Conservation (phyloP, 1,140 invertebrate species). For the Brachionus manjavacas region DNA sequence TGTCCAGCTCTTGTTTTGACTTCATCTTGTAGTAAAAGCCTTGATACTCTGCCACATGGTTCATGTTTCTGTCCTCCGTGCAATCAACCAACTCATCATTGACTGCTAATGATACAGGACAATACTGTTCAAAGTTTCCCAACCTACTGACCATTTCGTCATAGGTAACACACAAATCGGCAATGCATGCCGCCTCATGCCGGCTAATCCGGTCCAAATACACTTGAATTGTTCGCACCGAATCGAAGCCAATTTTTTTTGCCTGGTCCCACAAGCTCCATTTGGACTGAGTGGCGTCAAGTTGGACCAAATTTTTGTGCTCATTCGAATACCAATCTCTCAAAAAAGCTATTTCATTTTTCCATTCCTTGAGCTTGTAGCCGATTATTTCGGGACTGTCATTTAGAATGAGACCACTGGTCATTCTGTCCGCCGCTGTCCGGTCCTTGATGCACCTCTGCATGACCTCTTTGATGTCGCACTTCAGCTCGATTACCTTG, state of each 20-base stretch:
- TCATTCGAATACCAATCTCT: constrained; percentile 53
- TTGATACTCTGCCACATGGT: constrained; percentile 56
- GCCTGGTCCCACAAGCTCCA: constrained; percentile 55
- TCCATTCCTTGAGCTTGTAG: constrained; percentile 50
- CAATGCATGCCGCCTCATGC: constrained; percentile 52
- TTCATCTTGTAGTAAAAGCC: constrained; percentile 46
- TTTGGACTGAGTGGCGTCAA: constrained; percentile 52
- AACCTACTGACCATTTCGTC: constrained; percentile 53
- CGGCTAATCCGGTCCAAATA: constrained; percentile 20
- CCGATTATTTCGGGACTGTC: constrained; percentile 55
- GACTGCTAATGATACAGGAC: constrained; percentile 55
- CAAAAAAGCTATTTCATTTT: constrained; percentile 48
- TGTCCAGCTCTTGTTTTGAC: constrained; percentile 47
- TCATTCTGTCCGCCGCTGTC: constrained; percentile 47
- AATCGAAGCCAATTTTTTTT: constrained; percentile 19
- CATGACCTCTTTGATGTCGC: constrained; percentile 52
- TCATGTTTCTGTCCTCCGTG: constrained; percentile 47
- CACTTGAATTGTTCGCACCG: neutral
- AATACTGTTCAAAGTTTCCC: constrained; percentile 56
- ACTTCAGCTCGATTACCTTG: constrained; percentile 53
- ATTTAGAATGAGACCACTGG: constrained; percentile 42
- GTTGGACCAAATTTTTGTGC: constrained; percentile 51
- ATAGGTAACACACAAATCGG: constrained; percentile 55
- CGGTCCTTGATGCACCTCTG: constrained; percentile 53
- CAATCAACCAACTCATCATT: constrained; percentile 55